These are phyloP conservation scores for Lamproptera curius DNA, from an alignment of 2,888 invertebrate genomes.

Conservation along the genomic window DNA sequence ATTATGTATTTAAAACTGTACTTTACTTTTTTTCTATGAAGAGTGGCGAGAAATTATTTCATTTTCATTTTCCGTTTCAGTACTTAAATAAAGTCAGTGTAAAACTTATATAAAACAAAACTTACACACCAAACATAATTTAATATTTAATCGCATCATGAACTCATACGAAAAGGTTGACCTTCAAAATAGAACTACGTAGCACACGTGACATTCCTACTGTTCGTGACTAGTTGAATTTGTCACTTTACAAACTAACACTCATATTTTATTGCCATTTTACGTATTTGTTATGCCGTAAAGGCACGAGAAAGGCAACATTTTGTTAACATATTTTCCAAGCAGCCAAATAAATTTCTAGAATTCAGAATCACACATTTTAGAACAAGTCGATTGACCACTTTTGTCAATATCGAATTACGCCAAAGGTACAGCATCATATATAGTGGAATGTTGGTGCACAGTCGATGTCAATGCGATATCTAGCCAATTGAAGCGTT, in stretches of 20 bases:
- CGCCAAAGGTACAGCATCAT: neutral
- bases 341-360: too few relatives aligned
- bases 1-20: too few relatives aligned
- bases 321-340: too few relatives aligned
- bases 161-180: neutral
- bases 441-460: neutral
- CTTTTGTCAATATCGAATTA: neutral
- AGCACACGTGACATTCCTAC: constrained; percentile 4
- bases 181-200: constrained; percentile 3
- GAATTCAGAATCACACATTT: neutral
- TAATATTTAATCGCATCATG: too few relatives aligned
- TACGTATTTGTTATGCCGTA: neutral
- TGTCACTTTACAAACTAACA: constrained; percentile 1
- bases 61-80: too few relatives aligned
- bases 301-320: neutral
- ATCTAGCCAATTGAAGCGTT: too few relatives aligned
- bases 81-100: too few relatives aligned
- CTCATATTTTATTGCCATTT: neutral
- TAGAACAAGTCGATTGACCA: neutral
- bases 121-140: too few relatives aligned
- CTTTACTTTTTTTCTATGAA: too few relatives aligned
- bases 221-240: constrained; percentile 5
- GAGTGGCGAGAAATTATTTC: too few relatives aligned
- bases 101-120: too few relatives aligned
- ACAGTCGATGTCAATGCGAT: too few relatives aligned